Conservation (phyloP, 2,797 vertebrate species). For the Amphiprion clarkii region DNA sequence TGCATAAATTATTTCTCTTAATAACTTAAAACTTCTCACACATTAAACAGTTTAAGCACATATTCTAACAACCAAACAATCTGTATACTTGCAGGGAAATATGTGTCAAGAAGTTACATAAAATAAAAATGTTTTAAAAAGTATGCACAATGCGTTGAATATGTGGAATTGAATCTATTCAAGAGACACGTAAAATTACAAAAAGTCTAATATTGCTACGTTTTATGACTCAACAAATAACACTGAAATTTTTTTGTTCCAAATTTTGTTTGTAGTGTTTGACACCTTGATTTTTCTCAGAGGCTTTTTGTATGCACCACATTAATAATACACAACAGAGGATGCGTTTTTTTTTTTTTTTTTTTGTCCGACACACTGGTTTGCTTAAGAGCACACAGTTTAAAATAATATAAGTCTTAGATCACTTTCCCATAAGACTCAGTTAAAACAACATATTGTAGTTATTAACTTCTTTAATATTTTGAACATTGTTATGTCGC, state of each 20-base stretch:
- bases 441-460: conserved; percentile 32
- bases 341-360: not conserved
- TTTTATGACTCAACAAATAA: conserved; percentile 18
- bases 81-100: not conserved
- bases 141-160: not conserved
- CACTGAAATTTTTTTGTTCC: conserved; percentile 10
- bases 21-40: no score
- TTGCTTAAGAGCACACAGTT: conserved; percentile 23
- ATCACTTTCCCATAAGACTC: conserved; percentile 38
- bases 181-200: not conserved
- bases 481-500: conserved; percentile 17
- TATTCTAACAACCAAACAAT: not conserved
- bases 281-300: conserved; percentile 53
- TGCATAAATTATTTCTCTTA: no score
- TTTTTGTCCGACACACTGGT: conserved; percentile 21
- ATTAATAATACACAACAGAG: conserved; percentile 63
- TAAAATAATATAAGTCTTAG: conserved; percentile 32
- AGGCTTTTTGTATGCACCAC: conserved; percentile 30
- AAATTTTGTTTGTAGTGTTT: conserved; percentile 27
- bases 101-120: not conserved
- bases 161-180: conserved; percentile 20
- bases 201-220: conserved; percentile 2
- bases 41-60: no score
- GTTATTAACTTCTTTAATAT: conserved; percentile 23
- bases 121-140: conserved; percentile 27